Evolutionary conservation across 2,113 vertebrate species (phyloP), one percentile per base, ranked within the genome.

Genomic region (Anarrhichthys ocellatus): DNA sequence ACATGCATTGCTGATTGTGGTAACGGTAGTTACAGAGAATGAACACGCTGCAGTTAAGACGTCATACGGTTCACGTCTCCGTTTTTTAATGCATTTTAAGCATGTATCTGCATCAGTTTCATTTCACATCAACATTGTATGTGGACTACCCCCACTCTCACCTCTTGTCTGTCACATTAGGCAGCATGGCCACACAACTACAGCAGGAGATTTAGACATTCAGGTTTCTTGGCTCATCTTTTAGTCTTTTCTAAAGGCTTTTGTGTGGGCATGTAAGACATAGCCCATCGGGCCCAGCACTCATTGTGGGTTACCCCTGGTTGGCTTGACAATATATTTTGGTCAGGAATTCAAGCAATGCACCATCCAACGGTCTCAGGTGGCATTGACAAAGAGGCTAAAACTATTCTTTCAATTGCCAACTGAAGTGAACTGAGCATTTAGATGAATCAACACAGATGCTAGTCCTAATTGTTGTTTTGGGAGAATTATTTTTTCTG

Each of bases 61-160:
- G 2, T 17, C 2, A 10, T 6, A 3, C 1, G 22, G 7, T 58
- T 11, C 0, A 22, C 9, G 13, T 59, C 32, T 6, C 22, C 0
- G 14, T 24, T 34, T 22, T 50, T 20, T 11, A 0, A 1, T 2
- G 58, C 2, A 54, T 44, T 46, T 77, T 27, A 0, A 50, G 9
- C 20, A 6, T 2, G n/a, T 32, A 6, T 38, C 38, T 2, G 14
- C 6, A 62, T 1, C 5, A n/a, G 38, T 42, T 52, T 14, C 6
- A 6, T 20, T 20, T 9, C 4, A 14, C 1, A 56, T 5, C 50
- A 32, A 20, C 65, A 50, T 78, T 73, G 9, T 3, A 40, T 48
- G 3, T 27, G 54, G 38, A 78, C 75, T 62, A 72, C 71, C 59
- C 66, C 44, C 67, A 59, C 59, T 62, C 50, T 54, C 34, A 27